Conservation (phyloP, 2,113 vertebrate species). For the Megaleporinus macrocephalus region DNA sequence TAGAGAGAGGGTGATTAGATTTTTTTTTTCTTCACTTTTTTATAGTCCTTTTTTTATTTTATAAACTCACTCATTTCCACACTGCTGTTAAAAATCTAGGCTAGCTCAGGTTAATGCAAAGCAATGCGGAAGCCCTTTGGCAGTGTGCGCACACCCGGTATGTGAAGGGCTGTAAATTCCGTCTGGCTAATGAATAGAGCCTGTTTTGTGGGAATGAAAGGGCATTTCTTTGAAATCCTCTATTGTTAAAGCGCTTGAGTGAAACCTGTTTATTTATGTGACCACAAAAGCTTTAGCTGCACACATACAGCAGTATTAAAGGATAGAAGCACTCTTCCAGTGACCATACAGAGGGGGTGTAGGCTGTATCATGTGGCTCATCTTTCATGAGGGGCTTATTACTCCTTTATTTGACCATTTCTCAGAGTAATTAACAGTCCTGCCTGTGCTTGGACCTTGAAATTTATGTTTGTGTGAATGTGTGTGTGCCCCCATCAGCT, state of each 20-base stretch:
- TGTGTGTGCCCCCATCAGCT: neutral
- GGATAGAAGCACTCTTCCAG: neutral
- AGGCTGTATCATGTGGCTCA: neutral
- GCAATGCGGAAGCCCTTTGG: slow-evolving; percentile 12
- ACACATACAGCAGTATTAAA: neutral
- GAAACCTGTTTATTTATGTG: slow-evolving; percentile 3
- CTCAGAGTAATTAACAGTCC: slow-evolving; percentile 42
- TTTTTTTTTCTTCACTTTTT: neutral
- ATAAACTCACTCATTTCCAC: neutral
- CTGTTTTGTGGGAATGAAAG: slow-evolving; percentile 17
- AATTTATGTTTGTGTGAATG: slow-evolving; percentile 4
- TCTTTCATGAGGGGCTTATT: slow-evolving; percentile 38
- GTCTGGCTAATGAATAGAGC: slow-evolving; percentile 30
- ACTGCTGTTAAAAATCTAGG: slow-evolving; percentile 8
- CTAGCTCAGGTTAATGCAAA: neutral
- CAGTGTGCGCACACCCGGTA: neutral
- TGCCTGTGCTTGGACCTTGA: slow-evolving; percentile 10
- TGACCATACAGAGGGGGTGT: slow-evolving; percentile 31
- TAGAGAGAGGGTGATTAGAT: slow-evolving; percentile 58
- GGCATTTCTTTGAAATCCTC: neutral
- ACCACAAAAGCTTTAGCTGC: neutral
- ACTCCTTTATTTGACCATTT: slow-evolving; percentile 43
- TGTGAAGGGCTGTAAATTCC: slow-evolving; percentile 38
- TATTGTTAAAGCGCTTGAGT: neutral
- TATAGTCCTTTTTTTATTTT: too few species aligned